Conservation (phyloP, 2,888 invertebrate genomes). For the Rhingia rostrata region DNA sequence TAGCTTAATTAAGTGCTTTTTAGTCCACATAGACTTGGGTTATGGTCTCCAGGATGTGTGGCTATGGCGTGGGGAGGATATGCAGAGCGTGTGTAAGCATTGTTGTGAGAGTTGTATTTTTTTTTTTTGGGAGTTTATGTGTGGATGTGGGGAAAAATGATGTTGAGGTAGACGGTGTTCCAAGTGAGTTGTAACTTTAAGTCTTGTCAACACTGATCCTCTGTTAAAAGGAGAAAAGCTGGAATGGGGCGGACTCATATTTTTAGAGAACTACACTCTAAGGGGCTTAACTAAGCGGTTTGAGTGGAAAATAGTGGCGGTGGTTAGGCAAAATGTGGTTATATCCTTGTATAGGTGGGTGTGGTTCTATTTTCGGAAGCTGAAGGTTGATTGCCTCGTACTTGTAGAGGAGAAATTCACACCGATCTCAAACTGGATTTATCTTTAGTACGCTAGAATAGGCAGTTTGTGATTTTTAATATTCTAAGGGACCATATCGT, state of each 20-base stretch:
- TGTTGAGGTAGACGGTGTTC: conserved; percentile 21
- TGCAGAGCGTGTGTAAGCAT: conserved; percentile 64
- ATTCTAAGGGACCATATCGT: too few relatives aligned
- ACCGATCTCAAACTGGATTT: too few relatives aligned
- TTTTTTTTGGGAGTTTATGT: neutral
- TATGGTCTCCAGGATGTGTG: conserved; percentile 46
- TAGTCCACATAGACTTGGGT: conserved; percentile 67
- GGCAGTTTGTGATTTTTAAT: too few relatives aligned
- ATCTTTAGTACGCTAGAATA: too few relatives aligned
- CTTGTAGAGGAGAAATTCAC: too few relatives aligned
- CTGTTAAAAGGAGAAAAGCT: conserved; percentile 42
- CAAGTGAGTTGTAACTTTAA: conserved; percentile 34
- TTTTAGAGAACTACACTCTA: conserved; percentile 41
- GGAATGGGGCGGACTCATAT: conserved; percentile 34
- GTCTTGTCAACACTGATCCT: conserved; percentile 66
- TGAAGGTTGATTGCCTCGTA: neutral
- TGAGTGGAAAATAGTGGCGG: neutral
- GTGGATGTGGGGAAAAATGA: conserved; percentile 50
- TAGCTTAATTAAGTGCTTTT: conserved; percentile 74
- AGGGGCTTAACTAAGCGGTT: conserved; percentile 30
- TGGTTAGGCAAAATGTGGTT: neutral
- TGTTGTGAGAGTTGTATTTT: conserved; percentile 26
- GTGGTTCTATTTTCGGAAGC: neutral
- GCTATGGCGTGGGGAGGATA: conserved; percentile 21
- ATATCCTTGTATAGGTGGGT: neutral